A percentile compares a stretch with the other conserved stretches of the same genome.
Conservation (phyloP, 1,140 invertebrate genomes). For the Heterodera schachtii region DNA sequence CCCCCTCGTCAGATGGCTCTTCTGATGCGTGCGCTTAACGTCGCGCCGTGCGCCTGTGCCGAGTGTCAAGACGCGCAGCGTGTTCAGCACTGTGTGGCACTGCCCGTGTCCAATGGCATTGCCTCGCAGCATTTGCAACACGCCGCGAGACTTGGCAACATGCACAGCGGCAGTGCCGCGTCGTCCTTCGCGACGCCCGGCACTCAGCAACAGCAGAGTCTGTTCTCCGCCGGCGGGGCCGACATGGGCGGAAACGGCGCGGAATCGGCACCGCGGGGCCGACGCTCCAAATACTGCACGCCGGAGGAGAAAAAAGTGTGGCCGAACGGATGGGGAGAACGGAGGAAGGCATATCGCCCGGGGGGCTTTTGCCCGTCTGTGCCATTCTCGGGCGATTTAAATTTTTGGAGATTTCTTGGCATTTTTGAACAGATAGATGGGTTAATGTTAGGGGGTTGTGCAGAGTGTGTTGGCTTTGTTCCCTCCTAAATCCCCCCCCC, state of each 20-base stretch:
- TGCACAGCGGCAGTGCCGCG: not conserved
- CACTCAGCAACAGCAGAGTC: conserved; percentile 2
- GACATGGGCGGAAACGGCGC: not conserved
- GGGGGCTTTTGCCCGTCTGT: no score
- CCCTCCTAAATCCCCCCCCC: no score
- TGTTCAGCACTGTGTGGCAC: conserved; percentile 10
- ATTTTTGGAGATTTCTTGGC: not conserved
- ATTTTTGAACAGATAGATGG: conserved; percentile 4
- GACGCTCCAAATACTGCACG: conserved; percentile 55
- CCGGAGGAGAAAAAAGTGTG: conserved; percentile 46
- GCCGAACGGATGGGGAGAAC: not conserved
- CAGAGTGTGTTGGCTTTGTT: no score
- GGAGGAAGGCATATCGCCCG: no score
- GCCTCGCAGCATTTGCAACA: not conserved
- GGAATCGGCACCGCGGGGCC: conserved; percentile 32
- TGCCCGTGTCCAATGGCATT: conserved; percentile 11
- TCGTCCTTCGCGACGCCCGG: not conserved
- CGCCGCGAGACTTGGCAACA: not conserved
- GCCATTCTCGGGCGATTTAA: no score
- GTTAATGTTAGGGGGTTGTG: no score
- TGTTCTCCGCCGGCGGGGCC: not conserved
- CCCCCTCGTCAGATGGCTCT: conserved; percentile 20
- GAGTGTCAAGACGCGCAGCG: conserved; percentile 11
- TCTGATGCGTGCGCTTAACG: conserved; percentile 29
- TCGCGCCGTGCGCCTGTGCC: conserved; percentile 18